A percentile compares a stretch with the other conserved stretches of the same genome.
Evolutionary conservation across 2,797 vertebrate genomes (phyloP).

Genomic region (Anabacerthia variegaticeps): DNA sequence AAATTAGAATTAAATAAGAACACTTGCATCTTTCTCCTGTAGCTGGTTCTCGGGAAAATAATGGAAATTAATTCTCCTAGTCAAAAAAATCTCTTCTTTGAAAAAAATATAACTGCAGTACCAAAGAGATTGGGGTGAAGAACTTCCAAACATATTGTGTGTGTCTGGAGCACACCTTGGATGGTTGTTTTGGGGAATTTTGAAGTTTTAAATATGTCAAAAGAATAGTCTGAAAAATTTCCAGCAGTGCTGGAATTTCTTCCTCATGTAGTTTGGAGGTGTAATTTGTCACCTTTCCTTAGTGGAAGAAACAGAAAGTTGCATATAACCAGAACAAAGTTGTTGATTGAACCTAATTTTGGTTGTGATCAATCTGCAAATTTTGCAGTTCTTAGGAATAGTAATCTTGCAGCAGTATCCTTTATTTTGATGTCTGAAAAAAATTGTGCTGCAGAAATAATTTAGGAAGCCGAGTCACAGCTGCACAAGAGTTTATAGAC

Average conservation of each 20-base stretch:
- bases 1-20: background rate
- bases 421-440: constrained; percentile 11
- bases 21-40: background rate
- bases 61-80: background rate
- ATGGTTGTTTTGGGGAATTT: background rate
- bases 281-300: background rate
- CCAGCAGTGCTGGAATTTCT: background rate
- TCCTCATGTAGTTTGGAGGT: background rate
- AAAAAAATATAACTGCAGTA: background rate
- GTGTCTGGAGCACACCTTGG: background rate
- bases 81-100: background rate
- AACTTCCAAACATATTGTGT: background rate
- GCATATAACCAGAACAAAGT: background rate
- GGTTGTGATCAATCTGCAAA: background rate
- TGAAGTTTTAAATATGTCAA: background rate
- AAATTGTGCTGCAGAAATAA: background rate
- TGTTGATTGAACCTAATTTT: background rate
- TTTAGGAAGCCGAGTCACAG: constrained; percentile 15
- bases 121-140: background rate
- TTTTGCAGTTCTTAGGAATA: background rate
- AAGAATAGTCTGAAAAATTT: background rate
- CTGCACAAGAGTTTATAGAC: background rate
- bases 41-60: background rate
- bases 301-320: background rate
- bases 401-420: background rate